These are phyloP conservation scores for Thereva nobilitata DNA, from an alignment of 2,888 invertebrate genomes.

Conservation along the genomic window DNA sequence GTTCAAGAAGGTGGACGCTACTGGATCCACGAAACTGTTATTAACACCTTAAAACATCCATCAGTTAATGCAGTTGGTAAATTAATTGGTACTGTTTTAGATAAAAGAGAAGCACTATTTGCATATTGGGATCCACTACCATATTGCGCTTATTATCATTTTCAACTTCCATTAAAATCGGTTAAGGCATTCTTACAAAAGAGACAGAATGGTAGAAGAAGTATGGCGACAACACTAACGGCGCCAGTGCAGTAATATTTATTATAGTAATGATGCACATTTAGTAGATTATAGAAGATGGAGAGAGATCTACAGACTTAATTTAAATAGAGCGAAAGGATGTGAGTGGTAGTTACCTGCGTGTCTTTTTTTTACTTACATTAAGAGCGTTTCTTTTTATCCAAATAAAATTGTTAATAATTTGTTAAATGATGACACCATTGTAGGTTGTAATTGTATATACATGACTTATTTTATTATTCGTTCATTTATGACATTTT, in stretches of 20 bases:
- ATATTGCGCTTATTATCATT: conserved; percentile 83
- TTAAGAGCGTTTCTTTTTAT: too few species aligned
- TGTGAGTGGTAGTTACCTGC: too few species aligned
- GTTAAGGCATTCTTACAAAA: conserved; percentile 63
- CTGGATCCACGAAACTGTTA: conserved; percentile 65
- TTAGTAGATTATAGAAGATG: conserved; percentile 8
- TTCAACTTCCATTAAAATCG: conserved; percentile 71
- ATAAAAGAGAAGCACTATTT: conserved; percentile 79
- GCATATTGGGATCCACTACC: conserved; percentile 85
- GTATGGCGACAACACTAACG: conserved; percentile 43
- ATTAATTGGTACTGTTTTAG: conserved; percentile 70
- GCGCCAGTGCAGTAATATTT: conserved; percentile 40
- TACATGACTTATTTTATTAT: too few species aligned
- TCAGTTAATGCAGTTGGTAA: conserved; percentile 62
- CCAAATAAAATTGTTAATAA: too few species aligned
- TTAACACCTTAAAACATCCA: conserved; percentile 59
- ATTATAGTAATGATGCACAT: background rate
- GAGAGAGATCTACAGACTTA: conserved; percentile 37
- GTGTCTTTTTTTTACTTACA: too few species aligned
- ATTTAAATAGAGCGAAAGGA: background rate
- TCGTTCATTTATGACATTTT: too few species aligned
- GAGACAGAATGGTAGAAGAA: conserved; percentile 47
- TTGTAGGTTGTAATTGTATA: too few species aligned
- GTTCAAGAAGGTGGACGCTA: conserved; percentile 60
- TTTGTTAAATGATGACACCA: too few species aligned